Base-by-base conservation (phyloP, 2,797 vertebrate species). In the Channa striata region DNA sequence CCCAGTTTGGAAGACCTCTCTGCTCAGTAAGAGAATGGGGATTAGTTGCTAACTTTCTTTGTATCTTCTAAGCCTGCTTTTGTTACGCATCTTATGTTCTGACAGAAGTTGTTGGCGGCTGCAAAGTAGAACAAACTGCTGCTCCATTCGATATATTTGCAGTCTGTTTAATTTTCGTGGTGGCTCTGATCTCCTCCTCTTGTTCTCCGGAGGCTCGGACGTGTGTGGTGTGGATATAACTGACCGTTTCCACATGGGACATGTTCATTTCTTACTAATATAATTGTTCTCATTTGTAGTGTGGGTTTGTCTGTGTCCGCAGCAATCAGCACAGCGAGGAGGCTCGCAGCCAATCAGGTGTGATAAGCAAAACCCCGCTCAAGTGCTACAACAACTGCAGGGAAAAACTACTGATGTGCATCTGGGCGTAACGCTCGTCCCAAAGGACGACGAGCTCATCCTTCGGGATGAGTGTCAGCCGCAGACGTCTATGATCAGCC, bases 101-200 rank as follows among this genome's bases (percentile, higher is more conserved):
- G 23, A 43, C 47, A 58, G 25, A 56, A 5, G 14, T 36, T 77
- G 47, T 5, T n/a, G 13, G 56, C 66, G 49, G n/a, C 37, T 34
- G 11, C 43, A 50, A 60, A 61, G 13, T 6, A 9, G 37, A 19
- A 61, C 49, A 58, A 56, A 54, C 33, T 16, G 12, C 11, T 68
- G 44, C 52, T 74, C 80, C 73, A 73, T 77, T 84, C 84, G 85
- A 80, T 62, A 48, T n/a, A 7, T 58, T n/a, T 60, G 49, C 25
- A 59, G 25, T 36, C 59, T 56, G 34, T 54, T 66, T 7, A 12
- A 8, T 43, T 33, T 53, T 77, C 52, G 17, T 21, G 16, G 48
- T 20, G 6, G 10, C 39, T 68, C 34, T 40, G 8, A 76, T 19
- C 58, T 40, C 37, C 17, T n/a, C 8, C 11, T 40, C 9, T 54